Base-by-base conservation (phyloP, 2,888 invertebrate genomes). In the Myathropa florea region DNA sequence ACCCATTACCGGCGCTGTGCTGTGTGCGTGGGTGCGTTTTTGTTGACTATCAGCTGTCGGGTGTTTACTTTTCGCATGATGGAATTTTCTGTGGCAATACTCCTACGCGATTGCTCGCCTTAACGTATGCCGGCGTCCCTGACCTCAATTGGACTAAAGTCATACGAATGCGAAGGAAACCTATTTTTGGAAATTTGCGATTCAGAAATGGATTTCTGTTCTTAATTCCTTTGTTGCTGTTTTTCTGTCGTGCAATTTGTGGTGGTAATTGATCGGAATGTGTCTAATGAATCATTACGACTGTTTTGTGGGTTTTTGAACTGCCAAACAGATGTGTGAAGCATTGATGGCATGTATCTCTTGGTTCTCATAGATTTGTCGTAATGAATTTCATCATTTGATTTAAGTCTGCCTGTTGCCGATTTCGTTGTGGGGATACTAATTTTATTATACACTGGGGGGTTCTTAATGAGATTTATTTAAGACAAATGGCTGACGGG, bases 141-240 rank as follows among this genome's bases (percentile, higher is more conserved):
- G 73, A 73, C 73, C 73, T 73, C 73, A 73, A 73, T 73, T 64
- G 64, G 73, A 73, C 33, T 26, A 53, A 63, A 72, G 46, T 18
- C 61, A 18, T 71, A 21, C 53, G 30, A 72, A 72, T 61, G 59
- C 65, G 12, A 39, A 65, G 33, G 59, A 39, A 39, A 59, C 33
- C 67, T 76, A 76, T 76, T 76, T 76, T 76, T 36, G 65, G 75
- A 75, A 75, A 36, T 71, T 3, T n/a, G 39, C 60, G 24, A 70
- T 3, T 59, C 57, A 55, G 53, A 21, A 28, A 36, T 59, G 68
- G 21, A 12, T 46, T 24, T 72, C 33, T 21, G 23, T 72, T 64
- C 24, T 4, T 6, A 30, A n/a, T 18, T 28, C n/a, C n/a, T 30
- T 26, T 63, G 24, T 61, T 23, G 36, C 23, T 36, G n/a, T 68